Evolutionary conservation across 2,797 vertebrate species (phyloP).

Genomic region (Phalloptychus januarius): DNA sequence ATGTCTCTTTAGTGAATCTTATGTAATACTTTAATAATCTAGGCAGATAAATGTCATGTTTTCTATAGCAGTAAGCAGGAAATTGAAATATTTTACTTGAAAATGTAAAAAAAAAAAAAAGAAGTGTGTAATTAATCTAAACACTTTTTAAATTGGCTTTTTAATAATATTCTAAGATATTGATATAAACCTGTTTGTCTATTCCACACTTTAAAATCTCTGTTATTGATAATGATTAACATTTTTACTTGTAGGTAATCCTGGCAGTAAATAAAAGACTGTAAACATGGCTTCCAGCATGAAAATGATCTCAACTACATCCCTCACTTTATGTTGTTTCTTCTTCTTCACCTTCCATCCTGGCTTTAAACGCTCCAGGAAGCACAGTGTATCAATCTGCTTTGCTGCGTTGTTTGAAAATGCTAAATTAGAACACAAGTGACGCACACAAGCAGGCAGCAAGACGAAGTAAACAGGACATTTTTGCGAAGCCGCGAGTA

Average conservation of each 20-base stretch:
- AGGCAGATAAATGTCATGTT: neutral
- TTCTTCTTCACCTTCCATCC: neutral
- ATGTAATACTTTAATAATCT: neutral
- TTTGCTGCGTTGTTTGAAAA: constrained; percentile 1
- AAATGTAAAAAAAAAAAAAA: neutral
- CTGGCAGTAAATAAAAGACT: neutral
- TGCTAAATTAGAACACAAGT: constrained; percentile 37
- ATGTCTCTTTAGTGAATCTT: neutral
- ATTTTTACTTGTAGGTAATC: neutral
- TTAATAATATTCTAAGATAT: neutral
- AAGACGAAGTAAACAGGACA: constrained; percentile 6
- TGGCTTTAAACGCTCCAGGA: constrained; percentile 9
- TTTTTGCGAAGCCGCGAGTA: neutral
- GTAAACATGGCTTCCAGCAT: neutral
- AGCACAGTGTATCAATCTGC: constrained; percentile 12
- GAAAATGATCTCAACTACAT: neutral
- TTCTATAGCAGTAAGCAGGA: neutral
- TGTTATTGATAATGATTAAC: neutral
- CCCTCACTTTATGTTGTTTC: neutral
- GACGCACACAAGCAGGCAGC: constrained; percentile 4
- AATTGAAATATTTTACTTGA: neutral
- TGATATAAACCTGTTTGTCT: neutral
- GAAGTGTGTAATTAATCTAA: neutral
- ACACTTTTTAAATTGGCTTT: neutral
- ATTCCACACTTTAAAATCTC: neutral